Percentiles rank a stretch among this genome's conserved stretches.
Evolutionary conservation across 1,140 invertebrate species (phyloP).

Genomic region (Drosophila novamexicana): DNA sequence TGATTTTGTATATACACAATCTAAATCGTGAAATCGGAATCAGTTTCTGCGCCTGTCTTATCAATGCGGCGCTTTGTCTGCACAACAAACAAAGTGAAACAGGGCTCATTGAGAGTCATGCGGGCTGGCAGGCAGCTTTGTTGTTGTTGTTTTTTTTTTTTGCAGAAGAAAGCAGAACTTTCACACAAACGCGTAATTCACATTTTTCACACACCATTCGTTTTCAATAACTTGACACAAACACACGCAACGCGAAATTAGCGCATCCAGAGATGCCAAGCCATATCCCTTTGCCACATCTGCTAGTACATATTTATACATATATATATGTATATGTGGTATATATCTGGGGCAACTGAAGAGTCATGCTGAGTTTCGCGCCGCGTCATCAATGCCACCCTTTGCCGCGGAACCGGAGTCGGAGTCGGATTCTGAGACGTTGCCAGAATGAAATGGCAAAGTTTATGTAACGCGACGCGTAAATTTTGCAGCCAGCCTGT

Average conservation of each 20-base stretch:
- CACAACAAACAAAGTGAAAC: constrained; percentile 24
- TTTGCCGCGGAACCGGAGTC: background rate
- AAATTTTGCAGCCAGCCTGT: constrained; percentile 65
- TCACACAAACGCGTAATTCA: constrained; percentile 47
- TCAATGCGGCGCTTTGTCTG: constrained; percentile 28
- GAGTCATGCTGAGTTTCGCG: constrained; percentile 71
- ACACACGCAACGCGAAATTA: constrained; percentile 53
- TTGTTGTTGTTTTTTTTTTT: constrained; percentile 3
- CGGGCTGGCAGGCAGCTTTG: constrained; percentile 5
- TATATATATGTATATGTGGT: constrained; percentile 20
- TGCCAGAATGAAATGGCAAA: constrained; percentile 55
- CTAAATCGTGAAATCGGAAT: constrained; percentile 11
- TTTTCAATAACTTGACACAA: constrained; percentile 70
- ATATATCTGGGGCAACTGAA: constrained; percentile 36
- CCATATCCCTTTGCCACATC: constrained; percentile 8
- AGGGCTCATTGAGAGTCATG: constrained; percentile 36
- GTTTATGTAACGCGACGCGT: constrained; percentile 68
- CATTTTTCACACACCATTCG: constrained; percentile 79
- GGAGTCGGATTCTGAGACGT: constrained; percentile 3
- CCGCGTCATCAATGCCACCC: constrained; percentile 39
- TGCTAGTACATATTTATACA: constrained; percentile 13
- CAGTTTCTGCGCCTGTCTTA: constrained; percentile 25
- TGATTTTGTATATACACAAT: constrained; percentile 6
- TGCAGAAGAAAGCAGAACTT: constrained; percentile 20
- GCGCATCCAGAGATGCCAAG: constrained; percentile 49